phyloP scores from a whole-genome alignment of 1,140 invertebrate genomes.

The Yoshiicerus persimilis region DNA sequence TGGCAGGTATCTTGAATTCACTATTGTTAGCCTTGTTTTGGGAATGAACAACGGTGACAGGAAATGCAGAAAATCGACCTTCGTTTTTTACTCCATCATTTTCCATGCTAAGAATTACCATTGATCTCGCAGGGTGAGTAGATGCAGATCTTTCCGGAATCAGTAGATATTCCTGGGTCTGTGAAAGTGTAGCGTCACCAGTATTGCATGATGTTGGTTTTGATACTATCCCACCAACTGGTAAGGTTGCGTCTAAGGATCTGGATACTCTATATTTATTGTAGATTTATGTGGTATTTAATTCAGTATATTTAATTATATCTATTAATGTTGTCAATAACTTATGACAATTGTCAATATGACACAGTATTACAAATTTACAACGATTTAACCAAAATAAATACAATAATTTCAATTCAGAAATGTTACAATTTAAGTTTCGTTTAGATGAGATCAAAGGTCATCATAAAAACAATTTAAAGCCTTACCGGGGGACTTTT shows the following conservation, averaged over 20 bases:
- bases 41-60: background rate
- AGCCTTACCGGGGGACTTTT: no score
- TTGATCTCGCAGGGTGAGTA: background rate
- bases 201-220: background rate
- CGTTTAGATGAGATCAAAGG: no score
- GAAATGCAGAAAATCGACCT: background rate
- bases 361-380: no score
- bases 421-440: no score
- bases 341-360: no score
- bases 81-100: background rate
- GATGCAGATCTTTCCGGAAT: background rate
- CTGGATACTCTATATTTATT: background rate
- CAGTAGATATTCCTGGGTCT: background rate
- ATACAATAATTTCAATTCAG: no score
- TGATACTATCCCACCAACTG: background rate
- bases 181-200: background rate
- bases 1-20: background rate
- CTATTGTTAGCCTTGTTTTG: background rate
- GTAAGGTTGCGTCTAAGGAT: background rate
- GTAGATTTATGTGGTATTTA: no score
- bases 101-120: background rate
- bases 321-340: no score
- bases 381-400: no score
- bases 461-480: no score
- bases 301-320: no score